These are phyloP conservation scores for Corythaixoides concolor DNA, from an alignment of 2,113 vertebrate genomes.

Conservation along the genomic window DNA sequence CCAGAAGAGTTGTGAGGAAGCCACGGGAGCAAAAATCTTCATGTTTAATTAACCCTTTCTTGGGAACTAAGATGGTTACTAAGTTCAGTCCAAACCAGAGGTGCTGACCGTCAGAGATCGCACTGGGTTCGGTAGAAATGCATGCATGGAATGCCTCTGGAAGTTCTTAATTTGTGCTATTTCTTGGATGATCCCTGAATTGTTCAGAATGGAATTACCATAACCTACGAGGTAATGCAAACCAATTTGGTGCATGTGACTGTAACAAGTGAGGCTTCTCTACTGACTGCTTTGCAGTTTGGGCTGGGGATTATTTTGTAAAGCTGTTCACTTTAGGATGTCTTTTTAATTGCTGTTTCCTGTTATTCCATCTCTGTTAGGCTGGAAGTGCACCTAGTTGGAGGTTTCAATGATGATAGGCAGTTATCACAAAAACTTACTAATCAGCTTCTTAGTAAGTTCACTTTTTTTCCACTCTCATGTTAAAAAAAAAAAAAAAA, in stretches of 20 bases:
- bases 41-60: neutral
- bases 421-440: conserved; percentile 90
- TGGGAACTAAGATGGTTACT: neutral
- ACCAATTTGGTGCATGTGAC: neutral
- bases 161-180: neutral
- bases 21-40: neutral
- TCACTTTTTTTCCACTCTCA: conserved; percentile 13
- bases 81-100: neutral
- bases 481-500: neutral
- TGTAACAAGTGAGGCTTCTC: neutral
- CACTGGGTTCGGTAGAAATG: neutral
- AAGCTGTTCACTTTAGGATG: neutral
- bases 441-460: conserved; percentile 89
- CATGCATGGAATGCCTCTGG: neutral
- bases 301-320: conserved; percentile 45
- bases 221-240: neutral
- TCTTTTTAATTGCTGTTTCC: conserved; percentile 49
- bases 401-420: conserved; percentile 92
- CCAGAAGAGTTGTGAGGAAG: neutral
- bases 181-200: neutral
- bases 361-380: conserved; percentile 72
- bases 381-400: conserved; percentile 93
- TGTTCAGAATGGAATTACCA: neutral
- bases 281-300: neutral
- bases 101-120: neutral